phyloP scores from a whole-genome alignment of 2,113 vertebrate genomes.

The Protobothrops mucrosquamatus region DNA sequence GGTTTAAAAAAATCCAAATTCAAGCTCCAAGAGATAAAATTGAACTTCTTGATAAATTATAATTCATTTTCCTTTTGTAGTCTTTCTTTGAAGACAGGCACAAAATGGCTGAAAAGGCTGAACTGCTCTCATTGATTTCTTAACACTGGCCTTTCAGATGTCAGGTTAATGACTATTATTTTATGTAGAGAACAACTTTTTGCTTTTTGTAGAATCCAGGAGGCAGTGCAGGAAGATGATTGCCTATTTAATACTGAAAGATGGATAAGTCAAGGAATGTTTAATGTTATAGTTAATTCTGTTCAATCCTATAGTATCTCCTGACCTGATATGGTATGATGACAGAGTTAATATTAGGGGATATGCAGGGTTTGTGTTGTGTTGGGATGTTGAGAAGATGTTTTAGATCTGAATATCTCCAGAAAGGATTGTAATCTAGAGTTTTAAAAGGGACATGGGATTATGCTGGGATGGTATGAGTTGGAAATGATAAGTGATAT shows the following conservation, averaged over 20 bases:
- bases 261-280: background rate
- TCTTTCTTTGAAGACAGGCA: background rate
- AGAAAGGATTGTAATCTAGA: background rate
- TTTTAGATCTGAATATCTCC: background rate
- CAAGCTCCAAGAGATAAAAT: background rate
- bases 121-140: background rate
- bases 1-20: background rate
- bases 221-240: background rate
- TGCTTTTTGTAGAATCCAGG: background rate
- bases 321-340: background rate
- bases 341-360: background rate
- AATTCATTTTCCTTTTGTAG: background rate
- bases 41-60: background rate
- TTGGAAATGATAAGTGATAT: background rate
- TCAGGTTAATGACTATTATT: background rate
- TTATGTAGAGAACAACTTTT: background rate
- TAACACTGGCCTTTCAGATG: background rate
- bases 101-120: background rate
- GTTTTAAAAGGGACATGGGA: background rate
- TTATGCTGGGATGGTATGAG: background rate
- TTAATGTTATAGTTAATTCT: background rate
- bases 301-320: background rate
- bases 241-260: background rate
- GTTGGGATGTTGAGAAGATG: background rate
- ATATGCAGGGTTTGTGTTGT: background rate